Conservation (phyloP, 2,113 vertebrate genomes). For the Enhydra lutris region DNA sequence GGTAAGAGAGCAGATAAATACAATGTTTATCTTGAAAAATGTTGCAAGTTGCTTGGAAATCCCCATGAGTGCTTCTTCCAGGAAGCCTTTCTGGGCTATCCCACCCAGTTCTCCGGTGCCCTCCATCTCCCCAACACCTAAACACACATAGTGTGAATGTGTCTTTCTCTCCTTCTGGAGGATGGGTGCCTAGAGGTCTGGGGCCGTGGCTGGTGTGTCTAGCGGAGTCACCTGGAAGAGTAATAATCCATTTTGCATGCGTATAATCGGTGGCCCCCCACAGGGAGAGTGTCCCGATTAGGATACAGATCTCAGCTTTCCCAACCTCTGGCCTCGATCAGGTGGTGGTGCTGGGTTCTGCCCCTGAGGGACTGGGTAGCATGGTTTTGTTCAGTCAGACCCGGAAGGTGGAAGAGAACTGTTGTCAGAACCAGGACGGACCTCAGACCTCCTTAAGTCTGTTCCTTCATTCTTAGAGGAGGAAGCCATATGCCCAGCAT, state of each 20-base stretch:
- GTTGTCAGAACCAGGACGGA: background rate
- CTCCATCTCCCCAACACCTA: background rate
- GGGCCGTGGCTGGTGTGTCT: background rate
- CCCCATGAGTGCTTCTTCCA: conserved; percentile 47
- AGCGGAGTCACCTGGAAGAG: background rate
- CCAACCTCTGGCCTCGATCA: background rate
- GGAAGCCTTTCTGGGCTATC: conserved; percentile 20
- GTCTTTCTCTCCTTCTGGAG: background rate
- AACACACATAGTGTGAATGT: background rate
- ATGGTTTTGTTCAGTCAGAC: fast-evolving
- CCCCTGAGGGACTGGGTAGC: background rate
- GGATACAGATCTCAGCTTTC: background rate
- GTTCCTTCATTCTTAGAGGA: background rate
- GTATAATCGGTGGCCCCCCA: background rate
- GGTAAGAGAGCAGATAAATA: background rate
- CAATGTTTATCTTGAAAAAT: conserved; percentile 13
- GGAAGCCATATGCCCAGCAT: background rate
- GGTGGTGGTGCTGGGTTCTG: background rate
- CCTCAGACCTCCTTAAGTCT: background rate
- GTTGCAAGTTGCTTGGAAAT: conserved; percentile 44
- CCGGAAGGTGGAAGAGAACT: background rate
- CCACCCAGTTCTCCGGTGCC: background rate
- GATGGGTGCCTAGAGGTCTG: background rate
- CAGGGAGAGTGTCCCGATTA: background rate
- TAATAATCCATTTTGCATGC: background rate